A percentile compares a stretch with the other conserved stretches of the same genome.
Evolutionary conservation across 2,113 vertebrate genomes (phyloP).

Genomic region (Peromyscus californicus): DNA sequence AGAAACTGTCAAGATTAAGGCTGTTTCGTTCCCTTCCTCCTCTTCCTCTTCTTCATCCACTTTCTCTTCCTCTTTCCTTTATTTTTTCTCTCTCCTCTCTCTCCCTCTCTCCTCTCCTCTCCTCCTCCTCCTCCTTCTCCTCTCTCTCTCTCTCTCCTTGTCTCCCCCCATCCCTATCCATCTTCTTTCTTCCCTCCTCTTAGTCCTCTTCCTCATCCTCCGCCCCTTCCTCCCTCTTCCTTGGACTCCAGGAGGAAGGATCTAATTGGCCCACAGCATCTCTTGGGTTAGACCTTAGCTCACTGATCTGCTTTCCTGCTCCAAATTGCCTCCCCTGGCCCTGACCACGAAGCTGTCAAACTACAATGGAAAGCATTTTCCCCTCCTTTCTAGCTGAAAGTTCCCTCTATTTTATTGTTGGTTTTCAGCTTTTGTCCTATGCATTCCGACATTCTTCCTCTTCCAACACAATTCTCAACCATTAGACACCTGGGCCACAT

Average conservation of each 20-base stretch:
- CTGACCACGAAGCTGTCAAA: not conserved
- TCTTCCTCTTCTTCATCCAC: too few relatives aligned
- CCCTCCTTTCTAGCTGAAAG: not conserved
- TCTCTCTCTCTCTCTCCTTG: rapidly evolving
- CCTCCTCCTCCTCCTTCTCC: too few relatives aligned
- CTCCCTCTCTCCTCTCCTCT: too few relatives aligned
- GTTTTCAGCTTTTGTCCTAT: not conserved
- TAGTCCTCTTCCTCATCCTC: rapidly evolving
- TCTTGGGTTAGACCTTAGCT: not conserved
- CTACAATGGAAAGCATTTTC: not conserved
- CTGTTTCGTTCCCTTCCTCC: too few relatives aligned
- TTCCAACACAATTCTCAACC: constrained; percentile 28
- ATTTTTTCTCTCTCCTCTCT: not conserved
- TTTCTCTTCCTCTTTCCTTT: rapidly evolving
- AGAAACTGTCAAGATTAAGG: not conserved
- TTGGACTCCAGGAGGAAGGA: not conserved
- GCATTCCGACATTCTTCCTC: not conserved
- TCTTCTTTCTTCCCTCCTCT: too few relatives aligned
- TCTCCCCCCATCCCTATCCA: rapidly evolving
- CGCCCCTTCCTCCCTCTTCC: not conserved
- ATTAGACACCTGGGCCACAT: not conserved
- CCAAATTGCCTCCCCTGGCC: not conserved
- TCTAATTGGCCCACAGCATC: not conserved
- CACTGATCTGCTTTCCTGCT: not conserved
- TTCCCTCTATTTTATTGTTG: not conserved